Evolutionary conservation across 2,888 invertebrate species (phyloP).

Genomic region (Mesorhabditis spiculigera): DNA sequence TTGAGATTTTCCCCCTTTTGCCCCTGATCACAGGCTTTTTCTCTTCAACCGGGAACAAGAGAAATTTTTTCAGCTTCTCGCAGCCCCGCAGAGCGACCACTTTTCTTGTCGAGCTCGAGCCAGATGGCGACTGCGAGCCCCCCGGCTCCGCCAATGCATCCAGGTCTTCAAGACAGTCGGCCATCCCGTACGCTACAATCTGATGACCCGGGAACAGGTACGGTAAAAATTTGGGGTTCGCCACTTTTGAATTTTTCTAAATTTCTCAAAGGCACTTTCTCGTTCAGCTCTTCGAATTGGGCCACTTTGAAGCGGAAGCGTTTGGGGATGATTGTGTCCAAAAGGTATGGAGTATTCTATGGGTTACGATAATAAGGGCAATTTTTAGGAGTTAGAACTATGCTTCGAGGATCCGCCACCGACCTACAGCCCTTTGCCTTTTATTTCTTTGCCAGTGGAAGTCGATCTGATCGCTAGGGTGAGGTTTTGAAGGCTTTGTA

Average conservation of each 20-base stretch:
- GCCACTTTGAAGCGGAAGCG: background rate
- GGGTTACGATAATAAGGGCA: too few species aligned
- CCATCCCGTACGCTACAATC: slow-evolving; percentile 30
- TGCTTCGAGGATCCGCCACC: background rate
- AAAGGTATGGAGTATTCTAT: too few species aligned
- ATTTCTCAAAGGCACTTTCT: background rate
- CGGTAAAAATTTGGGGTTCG: background rate
- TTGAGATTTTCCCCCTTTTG: too few species aligned
- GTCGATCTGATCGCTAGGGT: slow-evolving; percentile 36
- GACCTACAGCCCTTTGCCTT: slow-evolving; percentile 20
- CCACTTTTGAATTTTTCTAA: too few species aligned
- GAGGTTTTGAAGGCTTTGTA: slow-evolving; percentile 9
- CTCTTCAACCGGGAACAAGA: too few species aligned
- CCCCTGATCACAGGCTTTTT: too few species aligned
- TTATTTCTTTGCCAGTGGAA: slow-evolving; percentile 33
- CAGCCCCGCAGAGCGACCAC: slow-evolving; percentile 1
- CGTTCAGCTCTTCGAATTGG: background rate
- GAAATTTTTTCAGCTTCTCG: too few species aligned
- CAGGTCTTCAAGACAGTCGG: slow-evolving; percentile 30
- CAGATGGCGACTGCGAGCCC: background rate
- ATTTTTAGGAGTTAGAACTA: background rate
- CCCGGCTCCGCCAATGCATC: background rate
- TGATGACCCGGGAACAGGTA: slow-evolving; percentile 32
- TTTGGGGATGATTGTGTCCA: background rate
- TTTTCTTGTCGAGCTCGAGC: background rate